Evolutionary conservation across 2,797 vertebrate genomes (phyloP).

Genomic region (Hippocampus kuda): DNA sequence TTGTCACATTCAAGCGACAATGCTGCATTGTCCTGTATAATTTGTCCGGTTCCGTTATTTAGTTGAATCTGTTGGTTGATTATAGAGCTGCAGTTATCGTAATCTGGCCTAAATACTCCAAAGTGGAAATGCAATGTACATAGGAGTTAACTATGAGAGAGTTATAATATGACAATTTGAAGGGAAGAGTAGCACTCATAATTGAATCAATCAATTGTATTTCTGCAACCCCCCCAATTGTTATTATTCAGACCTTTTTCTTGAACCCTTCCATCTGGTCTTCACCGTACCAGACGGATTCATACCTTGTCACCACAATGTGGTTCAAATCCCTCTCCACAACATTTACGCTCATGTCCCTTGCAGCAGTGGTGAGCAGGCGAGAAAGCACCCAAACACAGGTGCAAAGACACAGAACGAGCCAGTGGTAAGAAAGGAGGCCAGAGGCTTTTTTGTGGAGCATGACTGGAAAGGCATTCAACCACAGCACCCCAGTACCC

Average conservation of each 20-base stretch:
- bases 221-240: constrained; percentile 23
- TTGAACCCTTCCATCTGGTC: constrained; percentile 54
- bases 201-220: background rate
- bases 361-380: constrained; percentile 49
- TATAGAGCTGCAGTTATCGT: background rate
- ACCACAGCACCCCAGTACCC: constrained; percentile 59
- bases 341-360: constrained; percentile 63
- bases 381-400: constrained; percentile 54
- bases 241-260: constrained; percentile 26
- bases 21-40: no score
- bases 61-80: no score
- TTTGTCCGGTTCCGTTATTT: background rate
- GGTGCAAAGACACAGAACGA: constrained; percentile 55
- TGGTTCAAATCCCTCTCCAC: constrained; percentile 60
- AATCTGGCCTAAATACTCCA: background rate
- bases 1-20: no score
- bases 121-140: background rate
- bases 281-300: constrained; percentile 55
- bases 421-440: constrained; percentile 59
- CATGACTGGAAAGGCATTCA: constrained; percentile 67
- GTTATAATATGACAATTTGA: background rate
- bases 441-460: constrained; percentile 59
- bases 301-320: constrained; percentile 61
- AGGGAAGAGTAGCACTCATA: background rate
- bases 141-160: background rate